Evolutionary conservation across 2,797 vertebrate species (phyloP).

Genomic region (Petrocephalus schoutedeni): DNA sequence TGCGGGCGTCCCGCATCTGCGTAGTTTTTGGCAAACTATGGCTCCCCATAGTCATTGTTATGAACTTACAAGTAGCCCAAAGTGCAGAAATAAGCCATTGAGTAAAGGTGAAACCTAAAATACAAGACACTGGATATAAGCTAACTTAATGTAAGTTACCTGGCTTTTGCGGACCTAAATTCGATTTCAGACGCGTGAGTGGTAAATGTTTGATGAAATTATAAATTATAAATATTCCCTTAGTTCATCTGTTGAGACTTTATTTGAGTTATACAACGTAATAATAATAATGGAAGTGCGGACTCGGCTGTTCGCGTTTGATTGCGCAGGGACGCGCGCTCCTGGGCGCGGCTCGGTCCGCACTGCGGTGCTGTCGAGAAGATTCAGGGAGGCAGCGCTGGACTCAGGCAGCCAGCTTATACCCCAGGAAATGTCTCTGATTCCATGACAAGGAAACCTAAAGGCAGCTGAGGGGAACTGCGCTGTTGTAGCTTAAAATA

Average conservation of each 20-base stretch:
- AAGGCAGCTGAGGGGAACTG: not conserved
- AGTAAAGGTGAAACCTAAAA: not conserved
- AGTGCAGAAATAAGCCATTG: not conserved
- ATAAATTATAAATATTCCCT: not conserved
- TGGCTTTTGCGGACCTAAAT: not conserved
- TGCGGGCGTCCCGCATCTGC: not conserved
- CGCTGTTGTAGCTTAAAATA: not conserved
- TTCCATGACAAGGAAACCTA: not conserved
- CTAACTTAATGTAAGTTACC: not conserved
- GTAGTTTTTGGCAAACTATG: not conserved
- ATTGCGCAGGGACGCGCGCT: conserved; percentile 38
- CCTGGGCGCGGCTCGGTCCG: conserved; percentile 90
- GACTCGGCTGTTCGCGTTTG: not conserved
- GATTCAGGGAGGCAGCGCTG: conserved; percentile 21
- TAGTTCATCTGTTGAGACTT: not conserved
- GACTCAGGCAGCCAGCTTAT: not conserved
- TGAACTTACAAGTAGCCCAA: not conserved
- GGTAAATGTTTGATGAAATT: not conserved
- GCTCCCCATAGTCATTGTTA: not conserved
- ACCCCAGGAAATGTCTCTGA: not conserved
- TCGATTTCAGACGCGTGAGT: not conserved
- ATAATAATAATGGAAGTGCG: not conserved
- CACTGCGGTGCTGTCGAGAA: conserved; percentile 94
- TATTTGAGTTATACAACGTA: not conserved
- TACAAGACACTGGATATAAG: not conserved